Conservation (phyloP, 1,140 invertebrate species). For the Aphaenogaster floridana region DNA sequence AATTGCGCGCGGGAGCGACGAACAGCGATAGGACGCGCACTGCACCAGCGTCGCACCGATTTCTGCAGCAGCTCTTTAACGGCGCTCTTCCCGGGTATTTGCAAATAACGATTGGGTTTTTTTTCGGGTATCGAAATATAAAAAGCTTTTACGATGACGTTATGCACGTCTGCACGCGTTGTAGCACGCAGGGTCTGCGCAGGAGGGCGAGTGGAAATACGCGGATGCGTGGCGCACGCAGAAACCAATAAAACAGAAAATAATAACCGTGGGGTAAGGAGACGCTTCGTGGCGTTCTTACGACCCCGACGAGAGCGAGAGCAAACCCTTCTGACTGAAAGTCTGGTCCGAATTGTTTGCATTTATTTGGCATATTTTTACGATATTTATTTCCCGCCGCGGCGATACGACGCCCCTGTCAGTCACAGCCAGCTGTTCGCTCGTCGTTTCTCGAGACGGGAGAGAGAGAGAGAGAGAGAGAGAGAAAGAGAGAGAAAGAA, state of each 20-base stretch:
- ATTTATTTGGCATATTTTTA: constrained; percentile 82
- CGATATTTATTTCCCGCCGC: constrained; percentile 79
- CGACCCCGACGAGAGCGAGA: constrained; percentile 45
- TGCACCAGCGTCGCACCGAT: constrained; percentile 4
- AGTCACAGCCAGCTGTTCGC: constrained; percentile 76
- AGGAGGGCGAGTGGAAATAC: background rate
- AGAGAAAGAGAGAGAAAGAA: background rate
- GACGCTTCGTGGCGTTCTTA: constrained; percentile 30
- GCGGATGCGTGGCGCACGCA: constrained; percentile 30
- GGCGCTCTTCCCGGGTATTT: constrained; percentile 60
- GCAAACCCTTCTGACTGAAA: constrained; percentile 49
- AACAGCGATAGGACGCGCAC: background rate
- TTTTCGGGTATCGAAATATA: constrained; percentile 49
- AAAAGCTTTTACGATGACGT: constrained; percentile 61
- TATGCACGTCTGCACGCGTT: constrained; percentile 36
- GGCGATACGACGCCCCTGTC: constrained; percentile 72
- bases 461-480: background rate
- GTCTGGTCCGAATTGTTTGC: constrained; percentile 78
- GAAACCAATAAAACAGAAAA: constrained; percentile 73
- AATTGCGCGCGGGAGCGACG: constrained; percentile 62
- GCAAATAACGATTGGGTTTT: constrained; percentile 68
- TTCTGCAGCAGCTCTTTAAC: constrained; percentile 51
- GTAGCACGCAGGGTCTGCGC: background rate
- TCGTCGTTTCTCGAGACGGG: constrained; percentile 58
- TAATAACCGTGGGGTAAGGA: constrained; percentile 66